Conservation (phyloP, 2,888 invertebrate species). For the Sabatieria punctata region DNA sequence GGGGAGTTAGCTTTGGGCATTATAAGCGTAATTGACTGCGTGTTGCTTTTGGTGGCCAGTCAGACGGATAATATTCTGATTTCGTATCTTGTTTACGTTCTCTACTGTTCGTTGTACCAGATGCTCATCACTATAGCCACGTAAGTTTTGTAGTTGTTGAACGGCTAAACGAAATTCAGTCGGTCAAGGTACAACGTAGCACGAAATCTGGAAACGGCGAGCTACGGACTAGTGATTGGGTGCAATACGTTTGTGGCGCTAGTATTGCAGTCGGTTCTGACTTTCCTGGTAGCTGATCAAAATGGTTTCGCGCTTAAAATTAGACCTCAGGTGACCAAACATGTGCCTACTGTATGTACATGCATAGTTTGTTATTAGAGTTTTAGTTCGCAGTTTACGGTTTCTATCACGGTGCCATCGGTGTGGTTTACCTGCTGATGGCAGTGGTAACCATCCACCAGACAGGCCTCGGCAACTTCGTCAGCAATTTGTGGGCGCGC, state of each 20-base stretch:
- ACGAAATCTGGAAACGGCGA: conserved; percentile 56
- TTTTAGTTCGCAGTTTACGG: conserved; percentile 4
- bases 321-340: conserved; percentile 21
- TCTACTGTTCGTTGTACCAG: conserved; percentile 60
- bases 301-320: conserved; percentile 31
- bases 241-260: conserved; percentile 67
- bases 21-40: conserved; percentile 39
- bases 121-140: conserved; percentile 59
- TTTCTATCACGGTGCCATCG: neutral
- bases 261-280: conserved; percentile 57
- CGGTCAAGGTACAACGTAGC: conserved; percentile 70
- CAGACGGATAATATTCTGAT: conserved; percentile 46
- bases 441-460: neutral
- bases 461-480: no score
- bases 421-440: neutral
- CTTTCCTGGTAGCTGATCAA: conserved; percentile 44
- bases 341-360: neutral
- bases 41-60: conserved; percentile 40
- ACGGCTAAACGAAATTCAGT: no score
- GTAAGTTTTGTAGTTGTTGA: conserved; percentile 33
- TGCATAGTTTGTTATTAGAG: neutral
- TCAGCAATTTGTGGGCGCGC: no score
- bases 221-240: conserved; percentile 76
- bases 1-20: conserved; percentile 39
- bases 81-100: conserved; percentile 56